A percentile compares a stretch with the other conserved stretches of the same genome.
Evolutionary conservation across 2,888 invertebrate genomes (phyloP).

Genomic region (Pogonocherus hispidulus): DNA sequence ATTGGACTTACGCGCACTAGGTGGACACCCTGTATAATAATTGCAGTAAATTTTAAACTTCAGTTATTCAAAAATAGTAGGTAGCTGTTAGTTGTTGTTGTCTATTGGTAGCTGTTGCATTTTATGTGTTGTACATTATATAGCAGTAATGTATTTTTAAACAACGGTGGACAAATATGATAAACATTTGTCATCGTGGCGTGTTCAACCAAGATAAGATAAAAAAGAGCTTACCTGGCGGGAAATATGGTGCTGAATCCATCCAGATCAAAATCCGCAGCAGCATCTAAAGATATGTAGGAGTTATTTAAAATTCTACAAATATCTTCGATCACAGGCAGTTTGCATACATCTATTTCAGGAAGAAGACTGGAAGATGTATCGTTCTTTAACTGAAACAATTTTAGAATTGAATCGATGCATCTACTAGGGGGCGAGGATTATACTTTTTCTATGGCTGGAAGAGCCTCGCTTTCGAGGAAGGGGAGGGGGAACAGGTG

Average conservation of each 20-base stretch:
- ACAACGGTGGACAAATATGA: too few species aligned
- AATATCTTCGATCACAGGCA: constrained; percentile 57
- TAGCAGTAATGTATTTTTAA: too few species aligned
- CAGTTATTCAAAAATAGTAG: too few species aligned
- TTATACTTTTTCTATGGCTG: constrained; percentile 4
- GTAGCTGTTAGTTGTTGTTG: too few species aligned
- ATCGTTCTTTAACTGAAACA: constrained; percentile 6
- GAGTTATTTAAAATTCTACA: constrained; percentile 58
- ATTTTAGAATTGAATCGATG: not conserved
- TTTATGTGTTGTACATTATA: too few species aligned
- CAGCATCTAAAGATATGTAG: constrained; percentile 54
- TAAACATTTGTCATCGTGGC: not conserved
- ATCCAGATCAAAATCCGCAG: constrained; percentile 59
- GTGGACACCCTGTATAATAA: too few species aligned
- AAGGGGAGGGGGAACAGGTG: constrained; percentile 60
- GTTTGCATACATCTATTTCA: constrained; percentile 52
- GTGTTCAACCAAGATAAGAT: not conserved
- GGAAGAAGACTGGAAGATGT: not conserved
- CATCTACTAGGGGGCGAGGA: too few species aligned
- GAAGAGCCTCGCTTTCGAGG: not conserved
- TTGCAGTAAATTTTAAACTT: too few species aligned
- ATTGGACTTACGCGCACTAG: too few species aligned
- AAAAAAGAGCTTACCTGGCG: constrained; percentile 49
- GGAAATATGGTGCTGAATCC: constrained; percentile 56
- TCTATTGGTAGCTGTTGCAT: too few species aligned